Percentiles rank a stretch among this genome's conserved stretches.
Conservation (phyloP, 2,113 vertebrate species). For the Melospiza melodia region DNA sequence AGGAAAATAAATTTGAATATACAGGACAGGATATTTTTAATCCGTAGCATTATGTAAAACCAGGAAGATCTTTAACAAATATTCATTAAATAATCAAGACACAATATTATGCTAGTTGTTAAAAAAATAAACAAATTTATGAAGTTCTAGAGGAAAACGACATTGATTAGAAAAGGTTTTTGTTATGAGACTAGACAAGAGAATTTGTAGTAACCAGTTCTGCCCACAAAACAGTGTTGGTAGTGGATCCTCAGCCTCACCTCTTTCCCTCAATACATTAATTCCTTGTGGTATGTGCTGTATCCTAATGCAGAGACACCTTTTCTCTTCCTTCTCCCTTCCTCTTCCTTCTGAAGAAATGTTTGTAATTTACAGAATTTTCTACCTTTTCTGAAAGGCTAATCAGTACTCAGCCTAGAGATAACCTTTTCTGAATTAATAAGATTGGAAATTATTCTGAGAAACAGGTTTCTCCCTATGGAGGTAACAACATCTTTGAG, state of each 20-base stretch:
- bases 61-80: not conserved
- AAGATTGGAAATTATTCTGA: not conserved
- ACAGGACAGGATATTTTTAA: not conserved
- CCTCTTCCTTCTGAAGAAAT: not conserved
- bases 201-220: not conserved
- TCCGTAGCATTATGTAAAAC: not conserved
- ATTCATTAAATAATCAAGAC: not conserved
- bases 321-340: not conserved
- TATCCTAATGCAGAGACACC: not conserved
- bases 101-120: not conserved
- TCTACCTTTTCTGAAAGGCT: too few relatives aligned
- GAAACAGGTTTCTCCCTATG: not conserved
- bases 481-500: not conserved
- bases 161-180: not conserved
- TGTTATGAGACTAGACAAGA: not conserved
- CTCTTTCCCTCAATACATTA: not conserved
- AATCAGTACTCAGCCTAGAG: too few relatives aligned
- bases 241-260: not conserved
- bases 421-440: not conserved
- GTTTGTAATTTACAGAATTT: too few relatives aligned
- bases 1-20: not conserved
- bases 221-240: not conserved
- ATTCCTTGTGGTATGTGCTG: not conserved
- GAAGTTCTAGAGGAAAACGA: not conserved
- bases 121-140: not conserved